These are phyloP conservation scores for Colletes gigas DNA, from an alignment of 1,140 invertebrate species.

Conservation along the genomic window DNA sequence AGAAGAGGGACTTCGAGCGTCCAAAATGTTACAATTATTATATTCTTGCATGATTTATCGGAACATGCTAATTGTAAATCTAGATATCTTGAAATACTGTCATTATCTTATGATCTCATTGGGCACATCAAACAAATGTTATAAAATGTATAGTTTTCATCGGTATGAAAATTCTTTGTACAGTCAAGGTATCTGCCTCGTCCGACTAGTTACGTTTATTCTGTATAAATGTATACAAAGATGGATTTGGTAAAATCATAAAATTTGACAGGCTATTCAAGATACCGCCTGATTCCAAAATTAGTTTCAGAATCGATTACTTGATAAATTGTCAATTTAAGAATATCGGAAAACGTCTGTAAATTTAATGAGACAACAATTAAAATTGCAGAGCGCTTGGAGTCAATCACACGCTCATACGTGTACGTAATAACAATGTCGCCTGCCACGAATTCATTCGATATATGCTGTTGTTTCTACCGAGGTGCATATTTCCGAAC, in stretches of 20 bases:
- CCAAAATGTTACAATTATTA: constrained; percentile 21
- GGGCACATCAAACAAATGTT: not conserved
- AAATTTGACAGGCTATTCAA: constrained; percentile 27
- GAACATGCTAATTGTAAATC: constrained; percentile 24
- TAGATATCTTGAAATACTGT: constrained; percentile 21
- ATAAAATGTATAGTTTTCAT: constrained; percentile 21
- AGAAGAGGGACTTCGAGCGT: constrained; percentile 30
- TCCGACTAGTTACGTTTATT: constrained; percentile 16
- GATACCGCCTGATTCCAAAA: not conserved
- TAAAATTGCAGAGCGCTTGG: constrained; percentile 42
- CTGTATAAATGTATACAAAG: constrained; percentile 23
- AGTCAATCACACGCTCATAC: constrained; percentile 48
- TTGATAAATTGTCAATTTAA: constrained; percentile 17
- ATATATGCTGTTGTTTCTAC: constrained; percentile 7
- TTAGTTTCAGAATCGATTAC: not conserved
- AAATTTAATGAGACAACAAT: constrained; percentile 35
- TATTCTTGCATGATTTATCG: constrained; percentile 37
- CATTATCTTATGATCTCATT: constrained; percentile 36
- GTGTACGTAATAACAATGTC: constrained; percentile 30
- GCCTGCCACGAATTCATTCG: constrained; percentile 29
- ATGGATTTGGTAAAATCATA: constrained; percentile 31
- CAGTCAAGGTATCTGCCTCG: constrained; percentile 5
- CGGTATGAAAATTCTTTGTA: constrained; percentile 3
- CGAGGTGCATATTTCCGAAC: constrained; percentile 13
- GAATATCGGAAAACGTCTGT: constrained; percentile 27